Base-by-base conservation (phyloP, 2,113 vertebrate genomes). In the Siphamia tubifer region DNA sequence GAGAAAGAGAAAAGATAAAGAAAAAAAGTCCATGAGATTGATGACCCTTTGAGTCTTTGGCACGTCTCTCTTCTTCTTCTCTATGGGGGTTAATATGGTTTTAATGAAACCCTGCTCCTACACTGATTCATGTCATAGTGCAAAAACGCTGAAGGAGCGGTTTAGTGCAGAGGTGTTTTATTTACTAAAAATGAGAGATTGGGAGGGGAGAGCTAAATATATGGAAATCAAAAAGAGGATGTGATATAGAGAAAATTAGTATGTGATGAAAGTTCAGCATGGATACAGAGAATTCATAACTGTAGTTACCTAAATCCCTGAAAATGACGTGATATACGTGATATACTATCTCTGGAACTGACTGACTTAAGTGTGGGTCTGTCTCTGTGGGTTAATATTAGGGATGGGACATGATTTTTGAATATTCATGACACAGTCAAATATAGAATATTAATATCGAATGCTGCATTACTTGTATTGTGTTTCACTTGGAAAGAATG, bases 21-120 rank as follows among this genome's bases (percentile, higher is more conserved):
- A 25, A 62, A 48, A 48, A 58, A 71, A 71, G 40, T 30, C 40
- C 63, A 23, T 16, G 55, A 68, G 58, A 65, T 48, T 48, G 35
- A 79, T 65, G 77, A 75, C 75, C 56, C 67, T 31, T 58, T n/a
- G 23, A 72, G 70, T 48, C 17, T 25, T 47, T 39, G 49, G 28
- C 48, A 81, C 2, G 8, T 45, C 44, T 42, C 43, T 42, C 12
- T 60, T 60, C 47, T 28, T 9, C 42, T 8, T 63, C 67, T 72
- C 39, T 71, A 58, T 31, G 25, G 16, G 64, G 71, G 45, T 77
- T 69, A 69, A 77, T 66, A 54, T 68, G 35, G 34, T 68, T 80
- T 82, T 78, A 76, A 85, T 85, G 62, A 79, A 66, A 76, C 28
- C 30, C 47, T 73, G 45, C 35, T 65, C 55, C 34, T 48, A 39